These are phyloP conservation scores for Papilio machaon DNA, from an alignment of 1,140 invertebrate genomes.

Conservation along the genomic window DNA sequence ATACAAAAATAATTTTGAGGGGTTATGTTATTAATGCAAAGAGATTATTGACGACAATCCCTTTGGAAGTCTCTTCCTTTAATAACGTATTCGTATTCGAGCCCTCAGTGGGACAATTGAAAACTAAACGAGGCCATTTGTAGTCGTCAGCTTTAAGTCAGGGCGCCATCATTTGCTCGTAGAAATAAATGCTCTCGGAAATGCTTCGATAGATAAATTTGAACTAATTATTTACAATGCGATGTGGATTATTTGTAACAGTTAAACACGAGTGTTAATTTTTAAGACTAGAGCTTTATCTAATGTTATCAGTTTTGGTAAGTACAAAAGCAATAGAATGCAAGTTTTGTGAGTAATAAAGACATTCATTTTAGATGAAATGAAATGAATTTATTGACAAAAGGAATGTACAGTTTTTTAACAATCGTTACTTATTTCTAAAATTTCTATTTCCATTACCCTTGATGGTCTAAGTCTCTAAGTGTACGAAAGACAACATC, in stretches of 20 bases:
- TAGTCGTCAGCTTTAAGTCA: conserved; percentile 34
- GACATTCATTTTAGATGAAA: too few species aligned
- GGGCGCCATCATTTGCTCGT: conserved; percentile 25
- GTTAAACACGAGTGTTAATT: not conserved
- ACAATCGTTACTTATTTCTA: too few species aligned
- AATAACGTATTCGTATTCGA: conserved; percentile 32
- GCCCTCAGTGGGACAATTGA: conserved; percentile 35
- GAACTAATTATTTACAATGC: conserved; percentile 12
- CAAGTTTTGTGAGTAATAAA: not conserved
- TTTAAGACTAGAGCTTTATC: not conserved
- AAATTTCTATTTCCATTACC: too few species aligned
- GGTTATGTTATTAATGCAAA: conserved; percentile 8
- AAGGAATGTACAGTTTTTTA: too few species aligned
- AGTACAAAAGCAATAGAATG: not conserved
- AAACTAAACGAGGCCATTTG: conserved; percentile 39
- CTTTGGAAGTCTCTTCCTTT: not conserved
- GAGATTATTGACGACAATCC: conserved; percentile 12
- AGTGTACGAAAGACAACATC: too few species aligned
- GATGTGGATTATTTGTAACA: not conserved
- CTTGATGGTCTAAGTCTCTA: too few species aligned
- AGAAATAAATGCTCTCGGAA: conserved; percentile 32
- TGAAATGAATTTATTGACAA: too few species aligned
- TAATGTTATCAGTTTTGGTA: not conserved
- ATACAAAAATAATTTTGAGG: not conserved
- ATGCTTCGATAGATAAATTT: conserved; percentile 20